Conservation (phyloP, 2,888 invertebrate genomes). For the Plusia festucae region DNA sequence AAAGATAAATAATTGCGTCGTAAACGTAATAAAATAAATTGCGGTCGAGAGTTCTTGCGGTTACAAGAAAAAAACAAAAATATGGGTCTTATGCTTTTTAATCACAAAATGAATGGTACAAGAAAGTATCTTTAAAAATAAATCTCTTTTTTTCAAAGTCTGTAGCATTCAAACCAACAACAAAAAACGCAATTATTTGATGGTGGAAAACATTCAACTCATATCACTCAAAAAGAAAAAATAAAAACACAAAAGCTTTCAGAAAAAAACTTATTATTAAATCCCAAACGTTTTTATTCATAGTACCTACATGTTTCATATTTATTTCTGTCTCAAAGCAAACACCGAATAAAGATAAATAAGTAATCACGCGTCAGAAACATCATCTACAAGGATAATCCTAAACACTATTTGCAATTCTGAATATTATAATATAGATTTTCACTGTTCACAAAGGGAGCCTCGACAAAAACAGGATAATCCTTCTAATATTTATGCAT, state of each 20-base stretch:
- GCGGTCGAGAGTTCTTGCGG: too few species aligned
- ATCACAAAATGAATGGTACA: too few species aligned
- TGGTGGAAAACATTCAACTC: background rate
- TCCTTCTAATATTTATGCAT: slow-evolving; percentile 6
- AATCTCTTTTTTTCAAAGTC: background rate
- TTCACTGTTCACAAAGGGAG: background rate
- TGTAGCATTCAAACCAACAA: background rate
- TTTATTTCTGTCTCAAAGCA: background rate
- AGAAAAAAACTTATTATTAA: background rate
- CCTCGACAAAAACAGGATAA: slow-evolving; percentile 3
- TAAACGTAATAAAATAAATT: too few species aligned
- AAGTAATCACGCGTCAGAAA: slow-evolving; percentile 3
- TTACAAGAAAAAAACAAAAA: too few species aligned
- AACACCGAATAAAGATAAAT: slow-evolving; percentile 2
- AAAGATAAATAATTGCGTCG: too few species aligned
- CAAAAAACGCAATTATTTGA: background rate
- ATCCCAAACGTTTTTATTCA: slow-evolving; percentile 4
- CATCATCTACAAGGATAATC: slow-evolving; percentile 6
- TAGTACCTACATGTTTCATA: slow-evolving; percentile 3
- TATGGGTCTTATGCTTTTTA: too few species aligned
- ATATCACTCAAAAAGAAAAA: background rate
- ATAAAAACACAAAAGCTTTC: background rate
- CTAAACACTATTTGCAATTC: slow-evolving; percentile 5
- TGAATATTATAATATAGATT: slow-evolving; percentile 3
- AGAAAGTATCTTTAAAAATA: too few species aligned